Base-by-base conservation (phyloP, 1,140 invertebrate species). In the Drosophila malerkotliana region DNA sequence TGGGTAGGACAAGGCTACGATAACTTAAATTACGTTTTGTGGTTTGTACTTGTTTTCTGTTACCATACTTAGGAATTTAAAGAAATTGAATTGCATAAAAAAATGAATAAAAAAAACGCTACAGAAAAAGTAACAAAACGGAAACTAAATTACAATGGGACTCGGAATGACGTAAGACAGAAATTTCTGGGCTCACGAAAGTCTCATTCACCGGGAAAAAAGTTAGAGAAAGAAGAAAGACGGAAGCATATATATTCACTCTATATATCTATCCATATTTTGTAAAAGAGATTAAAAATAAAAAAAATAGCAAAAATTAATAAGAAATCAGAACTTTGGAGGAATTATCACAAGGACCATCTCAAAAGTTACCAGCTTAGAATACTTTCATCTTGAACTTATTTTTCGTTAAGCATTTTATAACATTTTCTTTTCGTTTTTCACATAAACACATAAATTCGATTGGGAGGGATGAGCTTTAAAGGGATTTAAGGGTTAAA, bases 291-390 rank as follows among this genome's bases (percentile, higher is more conserved):
- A 63, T 47, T 18, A 18, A 18, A 61, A 55, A 49, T n/a, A 52
- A 37, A 57, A 8, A 2, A 45, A 61, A 18, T 47, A 63, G 14
- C 26, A 54, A 58, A 52, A 64, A 34, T n/a, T 6, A 53, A 67
- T 44, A 7, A 14, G 2, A 56, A 75, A 37, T 18, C 61, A 73
- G 53, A 67, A 51, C 49, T 52, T 77, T 75, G 73, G 56, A 71
- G 77, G 88, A 84, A 78, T 91, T 72, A 87, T 81, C 92, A 94
- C 95, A 97, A 97, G 97, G 97, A 97, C 97, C 97, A 98, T 97
- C 97, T 97, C 97, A 97, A 97, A 97, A 97, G 96, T 97, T 97
- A 96, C 96, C 96, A 96, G 94, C 73, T 90, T 90, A 81, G 77
- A 88, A 79, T 58, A 77, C 51, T 55, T 59, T 39, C 32, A 39